Evolutionary conservation across 2,888 invertebrate genomes (phyloP).

Genomic region (Eremobia ochroleuca): DNA sequence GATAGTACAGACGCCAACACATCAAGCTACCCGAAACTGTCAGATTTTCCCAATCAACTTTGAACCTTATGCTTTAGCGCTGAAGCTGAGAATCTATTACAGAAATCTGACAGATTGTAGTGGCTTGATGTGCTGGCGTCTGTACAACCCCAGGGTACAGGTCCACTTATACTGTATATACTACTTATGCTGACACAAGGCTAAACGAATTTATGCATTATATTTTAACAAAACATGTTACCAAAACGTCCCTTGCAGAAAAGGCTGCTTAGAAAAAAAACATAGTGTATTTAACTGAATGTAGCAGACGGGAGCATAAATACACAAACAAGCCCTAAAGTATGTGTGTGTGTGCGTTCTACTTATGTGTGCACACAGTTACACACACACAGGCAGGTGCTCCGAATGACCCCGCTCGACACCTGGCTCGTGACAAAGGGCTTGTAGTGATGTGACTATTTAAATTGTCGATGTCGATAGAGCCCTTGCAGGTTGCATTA

Average conservation of each 20-base stretch:
- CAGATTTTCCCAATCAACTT: too few relatives aligned
- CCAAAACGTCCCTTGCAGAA: neutral
- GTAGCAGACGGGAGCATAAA: conserved; percentile 57
- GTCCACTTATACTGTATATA: neutral
- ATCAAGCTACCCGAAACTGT: too few relatives aligned
- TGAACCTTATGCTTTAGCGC: too few relatives aligned
- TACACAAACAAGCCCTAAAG: conserved; percentile 47
- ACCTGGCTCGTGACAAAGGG: conserved; percentile 84
- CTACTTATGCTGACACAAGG: too few relatives aligned
- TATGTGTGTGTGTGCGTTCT: conserved; percentile 23
- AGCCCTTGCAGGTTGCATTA: neutral
- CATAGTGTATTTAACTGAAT: conserved; percentile 55
- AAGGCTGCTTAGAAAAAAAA: conserved; percentile 40
- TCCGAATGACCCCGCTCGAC: conserved; percentile 79
- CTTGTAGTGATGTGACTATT: conserved; percentile 69
- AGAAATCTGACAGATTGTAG: too few relatives aligned
- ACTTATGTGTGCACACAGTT: conserved; percentile 36
- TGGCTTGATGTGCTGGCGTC: too few relatives aligned
- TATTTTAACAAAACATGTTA: neutral
- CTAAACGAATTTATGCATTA: neutral
- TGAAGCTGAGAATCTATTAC: too few relatives aligned
- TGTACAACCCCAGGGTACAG: too few relatives aligned
- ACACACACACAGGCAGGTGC: conserved; percentile 57
- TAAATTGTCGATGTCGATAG: conserved; percentile 64
- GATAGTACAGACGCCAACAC: too few relatives aligned